These are phyloP conservation scores for Aviceda subcristata DNA, from an alignment of 2,113 vertebrate species.

Conservation along the genomic window DNA sequence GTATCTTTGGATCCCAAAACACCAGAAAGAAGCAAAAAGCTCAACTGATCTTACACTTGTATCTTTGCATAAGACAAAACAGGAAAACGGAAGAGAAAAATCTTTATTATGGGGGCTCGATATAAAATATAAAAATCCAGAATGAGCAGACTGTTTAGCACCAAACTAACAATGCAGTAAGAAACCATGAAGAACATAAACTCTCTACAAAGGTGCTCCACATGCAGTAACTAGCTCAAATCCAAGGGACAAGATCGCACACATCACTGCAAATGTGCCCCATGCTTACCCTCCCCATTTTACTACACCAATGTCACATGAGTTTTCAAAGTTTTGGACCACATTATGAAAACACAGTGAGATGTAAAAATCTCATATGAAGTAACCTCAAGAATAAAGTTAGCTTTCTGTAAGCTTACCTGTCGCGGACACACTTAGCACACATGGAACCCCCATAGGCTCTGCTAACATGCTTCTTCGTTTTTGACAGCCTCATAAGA, in stretches of 20 bases:
- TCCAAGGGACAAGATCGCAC: fast-evolving
- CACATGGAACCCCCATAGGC: constrained; percentile 99
- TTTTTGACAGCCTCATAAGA: constrained; percentile 97
- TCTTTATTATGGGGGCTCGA: neutral
- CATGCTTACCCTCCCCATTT: neutral
- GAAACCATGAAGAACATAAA: neutral
- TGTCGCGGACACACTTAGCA: constrained; percentile 96
- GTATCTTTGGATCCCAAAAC: neutral
- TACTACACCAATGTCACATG: neutral
- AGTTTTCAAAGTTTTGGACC: neutral
- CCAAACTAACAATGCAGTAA: neutral
- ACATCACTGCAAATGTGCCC: fast-evolving
- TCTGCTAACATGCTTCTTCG: constrained; percentile 96
- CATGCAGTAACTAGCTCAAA: neutral
- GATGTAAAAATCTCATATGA: fast-evolving
- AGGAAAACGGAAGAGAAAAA: neutral
- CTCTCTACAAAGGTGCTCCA: neutral
- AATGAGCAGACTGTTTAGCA: neutral
- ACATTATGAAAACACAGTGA: fast-evolving
- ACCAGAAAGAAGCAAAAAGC: neutral
- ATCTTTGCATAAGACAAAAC: neutral
- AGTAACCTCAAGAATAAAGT: neutral
- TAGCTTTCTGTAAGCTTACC: constrained; percentile 68
- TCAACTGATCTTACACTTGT: neutral
- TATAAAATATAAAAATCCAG: neutral